Conservation (phyloP, 2,888 invertebrate genomes). For the Pristionchus entomophagus region DNA sequence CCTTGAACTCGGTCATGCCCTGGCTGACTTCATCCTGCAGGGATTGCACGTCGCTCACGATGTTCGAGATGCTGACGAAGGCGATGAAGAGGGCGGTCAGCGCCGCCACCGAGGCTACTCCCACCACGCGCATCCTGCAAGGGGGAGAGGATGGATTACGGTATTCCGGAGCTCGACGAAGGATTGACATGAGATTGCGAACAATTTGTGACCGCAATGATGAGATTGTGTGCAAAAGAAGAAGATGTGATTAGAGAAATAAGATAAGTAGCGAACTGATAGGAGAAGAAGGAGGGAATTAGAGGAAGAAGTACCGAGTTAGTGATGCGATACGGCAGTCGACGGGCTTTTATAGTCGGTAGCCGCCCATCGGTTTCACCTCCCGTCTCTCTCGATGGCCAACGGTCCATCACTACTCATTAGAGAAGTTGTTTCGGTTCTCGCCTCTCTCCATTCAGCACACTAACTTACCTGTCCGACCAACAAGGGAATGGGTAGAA, state of each 20-base stretch:
- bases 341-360: background rate
- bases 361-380: background rate
- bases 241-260: too few relatives aligned
- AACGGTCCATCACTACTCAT: background rate
- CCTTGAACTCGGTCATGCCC: slow-evolving; percentile 56
- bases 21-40: slow-evolving; percentile 53
- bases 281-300: background rate
- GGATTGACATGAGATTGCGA: background rate
- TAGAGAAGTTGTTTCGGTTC: too few relatives aligned
- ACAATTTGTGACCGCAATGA: background rate
- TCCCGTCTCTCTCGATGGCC: background rate
- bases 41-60: slow-evolving; percentile 55
- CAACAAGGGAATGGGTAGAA: too few relatives aligned
- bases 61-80: slow-evolving; percentile 50
- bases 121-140: background rate
- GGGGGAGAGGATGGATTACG: background rate
- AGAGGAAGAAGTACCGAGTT: background rate
- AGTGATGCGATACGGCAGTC: background rate
- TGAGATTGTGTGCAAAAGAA: background rate
- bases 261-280: too few relatives aligned
- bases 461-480: too few relatives aligned
- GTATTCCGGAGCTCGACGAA: background rate
- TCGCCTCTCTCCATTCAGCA: too few relatives aligned
- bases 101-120: slow-evolving; percentile 52
- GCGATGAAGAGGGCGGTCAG: slow-evolving; percentile 52